Evolutionary conservation across 2,797 vertebrate species (phyloP), one percentile per base, ranked within the genome.

Genomic region (Sciurus vulgaris): DNA sequence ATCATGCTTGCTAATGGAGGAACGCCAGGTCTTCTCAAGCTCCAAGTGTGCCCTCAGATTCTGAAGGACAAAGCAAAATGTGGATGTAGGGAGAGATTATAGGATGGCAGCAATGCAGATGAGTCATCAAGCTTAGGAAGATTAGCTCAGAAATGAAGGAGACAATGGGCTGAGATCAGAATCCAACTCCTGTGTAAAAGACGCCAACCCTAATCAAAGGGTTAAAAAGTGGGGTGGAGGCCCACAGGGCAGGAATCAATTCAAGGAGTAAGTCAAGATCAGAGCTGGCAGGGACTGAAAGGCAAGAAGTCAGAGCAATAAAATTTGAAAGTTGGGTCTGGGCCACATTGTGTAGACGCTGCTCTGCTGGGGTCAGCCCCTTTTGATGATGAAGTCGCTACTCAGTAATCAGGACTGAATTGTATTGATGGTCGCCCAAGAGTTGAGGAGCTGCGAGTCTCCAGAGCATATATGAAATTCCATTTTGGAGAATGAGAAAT

Each of bases 261-360:
- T 44, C 81, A 38, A 90, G n/a, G n/a, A 94, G 38, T 49, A 86
- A 96, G 65, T 81, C 73, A 86, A 76, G 61, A 91, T 91, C n/a
- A 77, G 51, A 86, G 28, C 51, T 92, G 49, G 30, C 22, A 86
- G 44, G 17, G 33, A 69, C 70, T 69, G 54, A 96, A 95, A 89
- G 28, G 22, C 47, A 84, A 81, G 12, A 89, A 61, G 6, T 22
- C 8, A 86, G 41, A 76, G 38, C 92, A 95, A 67, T 49, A 63
- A 70, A 73, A 85, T 88, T 13, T 72, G 59, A 67, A 94, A 41
- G 49, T 54, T 65, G 72, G 49, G 47, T 73, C 24, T 74, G 10
- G 17, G 38, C 20, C 38, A 65, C 18, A 26, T 38, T 61, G 26
- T 84, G 15, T 11, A 79, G n/a, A 77, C 8, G 49, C 26, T 38